These are phyloP conservation scores for Thymelicus acteon DNA, from an alignment of 2,888 invertebrate species.

Conservation along the genomic window DNA sequence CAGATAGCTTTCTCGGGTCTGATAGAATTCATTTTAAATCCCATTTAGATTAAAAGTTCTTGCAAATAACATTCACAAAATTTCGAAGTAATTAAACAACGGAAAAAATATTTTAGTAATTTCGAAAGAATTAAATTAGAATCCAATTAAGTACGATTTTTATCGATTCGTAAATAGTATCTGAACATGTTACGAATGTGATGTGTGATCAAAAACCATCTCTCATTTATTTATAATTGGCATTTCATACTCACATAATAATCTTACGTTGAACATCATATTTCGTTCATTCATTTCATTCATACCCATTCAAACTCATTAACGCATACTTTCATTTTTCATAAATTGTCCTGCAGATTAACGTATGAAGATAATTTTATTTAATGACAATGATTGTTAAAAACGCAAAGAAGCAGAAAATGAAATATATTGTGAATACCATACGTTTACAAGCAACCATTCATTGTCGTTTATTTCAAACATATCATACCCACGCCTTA, in stretches of 20 bases:
- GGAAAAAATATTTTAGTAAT: neutral
- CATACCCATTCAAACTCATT: constrained; percentile 2
- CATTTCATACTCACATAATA: constrained; percentile 11
- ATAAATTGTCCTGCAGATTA: neutral
- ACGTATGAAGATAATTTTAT: neutral
- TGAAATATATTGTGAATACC: neutral
- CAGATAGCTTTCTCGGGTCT: constrained; percentile 25
- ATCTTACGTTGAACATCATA: neutral
- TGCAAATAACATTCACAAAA: neutral
- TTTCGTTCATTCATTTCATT: neutral
- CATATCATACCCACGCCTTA: neutral
- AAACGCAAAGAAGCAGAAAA: neutral
- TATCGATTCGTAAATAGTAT: constrained; percentile 12
- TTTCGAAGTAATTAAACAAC: neutral
- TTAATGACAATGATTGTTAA: neutral
- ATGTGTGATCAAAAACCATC: constrained; percentile 1
- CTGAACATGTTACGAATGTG: constrained; percentile 13
- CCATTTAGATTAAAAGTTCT: neutral
- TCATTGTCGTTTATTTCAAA: neutral
- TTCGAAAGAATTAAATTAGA: neutral
- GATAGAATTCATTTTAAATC: constrained; percentile 11
- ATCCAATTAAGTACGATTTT: constrained; percentile 6
- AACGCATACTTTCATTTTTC: neutral
- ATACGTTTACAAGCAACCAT: constrained; percentile 24
- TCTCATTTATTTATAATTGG: constrained; percentile 19